Base-by-base conservation (phyloP, 2,888 invertebrate genomes). In the Tolmerus cingulatus region DNA sequence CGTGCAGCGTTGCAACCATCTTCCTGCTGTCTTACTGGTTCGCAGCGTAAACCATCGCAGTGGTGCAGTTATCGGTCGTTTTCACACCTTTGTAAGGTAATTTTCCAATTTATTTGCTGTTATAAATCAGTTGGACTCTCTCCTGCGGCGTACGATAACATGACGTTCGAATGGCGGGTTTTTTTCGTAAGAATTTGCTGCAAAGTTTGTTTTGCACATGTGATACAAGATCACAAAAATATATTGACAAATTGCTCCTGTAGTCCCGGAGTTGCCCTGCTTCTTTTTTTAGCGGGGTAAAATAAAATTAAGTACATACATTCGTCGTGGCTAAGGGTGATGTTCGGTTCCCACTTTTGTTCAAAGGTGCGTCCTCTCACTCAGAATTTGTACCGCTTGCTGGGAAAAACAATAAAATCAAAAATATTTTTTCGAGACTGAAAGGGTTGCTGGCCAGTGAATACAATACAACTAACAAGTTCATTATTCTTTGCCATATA, bases 1-100 rank as follows among this genome's bases (percentile, higher is more conserved):
- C 34, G 34, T 27, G 27, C 8, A n/a, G 16, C 40, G 77, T 14
- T n/a, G 77, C 77, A 77, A 40, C 37, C 37, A 34, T 30, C 40
- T 40, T 77, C 27, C 34, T 77, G 37, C 19, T 77, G 34, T 77
- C 34, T 40, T 40, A 77, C 34, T 77, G 77, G 37, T 34, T 37
- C 16, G 77, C 40, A 37, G 19, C 19, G 77, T 19, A 30, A 66
- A 66, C 66, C 27, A 66, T 27, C 19, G 66, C 27, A 66, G 4
- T 12, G 23, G 66, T 66, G 66, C 66, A 76, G 51, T 51, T 79
- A 79, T 84, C 66, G 84, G 23, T 84, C 74, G 23, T 74, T 30
- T 86, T 86, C 86, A 86, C 86, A 86, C 86, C 86, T 86, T 86
- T 86, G 86, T 76, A 76, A 86, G 76, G 86, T 86, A 86, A 86